Evolutionary conservation across 2,113 vertebrate genomes (phyloP).

Genomic region (Xyliphius kryptos): DNA sequence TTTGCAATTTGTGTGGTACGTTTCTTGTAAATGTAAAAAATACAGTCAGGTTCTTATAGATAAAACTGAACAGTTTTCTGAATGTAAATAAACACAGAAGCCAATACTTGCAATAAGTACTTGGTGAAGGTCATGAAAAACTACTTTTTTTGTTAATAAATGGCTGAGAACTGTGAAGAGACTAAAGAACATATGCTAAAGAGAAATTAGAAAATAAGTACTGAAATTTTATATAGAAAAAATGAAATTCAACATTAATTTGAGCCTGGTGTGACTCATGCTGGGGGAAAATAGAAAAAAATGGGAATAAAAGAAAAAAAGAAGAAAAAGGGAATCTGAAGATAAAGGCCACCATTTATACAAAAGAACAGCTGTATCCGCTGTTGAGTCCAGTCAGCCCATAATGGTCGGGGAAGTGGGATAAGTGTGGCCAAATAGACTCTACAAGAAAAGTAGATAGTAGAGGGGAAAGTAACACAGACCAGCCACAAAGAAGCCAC

Average conservation of each 20-base stretch:
- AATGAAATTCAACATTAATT: background rate
- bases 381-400: background rate
- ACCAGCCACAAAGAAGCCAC: background rate
- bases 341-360: background rate
- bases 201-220: no score
- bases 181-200: no score
- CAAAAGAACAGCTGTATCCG: background rate
- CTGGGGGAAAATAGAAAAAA: slow-evolving; percentile 13
- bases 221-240: background rate
- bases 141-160: no score
- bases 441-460: background rate
- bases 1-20: no score
- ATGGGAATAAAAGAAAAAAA: background rate
- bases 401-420: background rate
- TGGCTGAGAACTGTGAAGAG: no score
- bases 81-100: no score
- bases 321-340: slow-evolving; percentile 3
- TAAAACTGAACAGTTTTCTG: no score
- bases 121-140: no score
- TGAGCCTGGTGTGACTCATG: slow-evolving; percentile 2
- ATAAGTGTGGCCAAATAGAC: background rate
- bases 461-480: background rate
- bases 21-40: no score
- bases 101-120: no score
- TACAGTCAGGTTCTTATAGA: no score